Evolutionary conservation across 2,113 vertebrate species (phyloP), one percentile per base, ranked within the genome.

Genomic region (Laticauda colubrina): DNA sequence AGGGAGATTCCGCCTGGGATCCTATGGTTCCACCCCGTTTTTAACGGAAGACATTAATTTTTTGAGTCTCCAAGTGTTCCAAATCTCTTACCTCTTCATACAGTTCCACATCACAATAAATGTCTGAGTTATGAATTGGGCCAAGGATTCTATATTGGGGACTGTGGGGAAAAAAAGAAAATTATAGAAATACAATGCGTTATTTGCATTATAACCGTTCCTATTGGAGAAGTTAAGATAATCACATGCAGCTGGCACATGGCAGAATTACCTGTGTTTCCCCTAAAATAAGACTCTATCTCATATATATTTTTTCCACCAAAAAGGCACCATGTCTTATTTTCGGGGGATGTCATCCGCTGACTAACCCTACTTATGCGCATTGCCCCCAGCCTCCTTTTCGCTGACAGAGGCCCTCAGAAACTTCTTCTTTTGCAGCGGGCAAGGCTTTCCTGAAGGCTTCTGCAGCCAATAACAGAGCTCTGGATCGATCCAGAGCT

Each of bases 81-180:
- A n/a, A n/a, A 15, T 54, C n/a, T 45, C 95, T 94, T 97, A 99
- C 99, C 98, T 99, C 99, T 96, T 99, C 98, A 0, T 98, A 99
- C 3, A 98, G 98, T 0, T 99, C 97, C 95, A 98, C 97, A 12
- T 98, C 98, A 87, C 96, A 98, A 96, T 99, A 99, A 56, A 99
- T 97, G 87, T 98, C 99, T 0, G 99, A 99, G 92, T 97, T 96
- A 0, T 98, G 97, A 94, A 99, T 96, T 54, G 98, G 98, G 29
- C 99, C 99, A 92, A 99, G 98, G 95, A 99, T 95, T 94, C 96
- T 97, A 94, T 97, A 99, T 88, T 98, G 98, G 15, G 99, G 98
- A 43, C 99, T 99, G 95, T 29, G 95, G 89, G 89, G 96, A 53
- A 94, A 97, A 3, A 23, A 94, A 95, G 97, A 3, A 23, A 26